Percentiles rank a stretch among this genome's conserved stretches.
Conservation (phyloP, 2,113 vertebrate species). For the Calypte anna region DNA sequence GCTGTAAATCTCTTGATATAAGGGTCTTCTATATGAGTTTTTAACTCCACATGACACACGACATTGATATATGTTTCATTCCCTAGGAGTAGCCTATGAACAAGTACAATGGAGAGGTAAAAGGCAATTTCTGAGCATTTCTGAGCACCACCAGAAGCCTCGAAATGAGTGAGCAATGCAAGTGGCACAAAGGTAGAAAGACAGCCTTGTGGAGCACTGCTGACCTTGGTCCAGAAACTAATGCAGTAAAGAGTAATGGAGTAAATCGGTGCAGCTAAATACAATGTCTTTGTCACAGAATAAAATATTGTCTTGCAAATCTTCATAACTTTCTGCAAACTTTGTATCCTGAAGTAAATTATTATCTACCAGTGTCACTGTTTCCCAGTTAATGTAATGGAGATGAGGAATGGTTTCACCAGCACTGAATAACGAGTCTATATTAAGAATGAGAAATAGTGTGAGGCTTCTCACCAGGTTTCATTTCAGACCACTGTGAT, state of each 20-base stretch:
- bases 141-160: not conserved
- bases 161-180: not conserved
- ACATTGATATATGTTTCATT: not conserved
- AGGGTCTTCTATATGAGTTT: not conserved
- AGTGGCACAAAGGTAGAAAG: not conserved
- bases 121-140: not conserved
- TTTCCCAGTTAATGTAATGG: not conserved
- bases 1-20: not conserved
- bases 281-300: not conserved
- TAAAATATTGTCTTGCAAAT: constrained; percentile 16
- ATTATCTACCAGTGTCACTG: not conserved
- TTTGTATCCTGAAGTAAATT: constrained; percentile 19
- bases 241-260: not conserved
- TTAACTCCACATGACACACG: not conserved
- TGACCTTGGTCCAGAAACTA: not conserved
- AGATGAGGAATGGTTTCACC: constrained; percentile 1
- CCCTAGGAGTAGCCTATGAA: not conserved
- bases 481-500: not conserved
- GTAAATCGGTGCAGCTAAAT: not conserved
- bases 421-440: not conserved
- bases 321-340: constrained; percentile 16
- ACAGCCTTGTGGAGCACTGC: not conserved
- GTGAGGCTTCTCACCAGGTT: not conserved
- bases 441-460: constrained; percentile 3
- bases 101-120: not conserved